Base-by-base conservation (phyloP, 2,113 vertebrate species). In the Oophaga pumilio region DNA sequence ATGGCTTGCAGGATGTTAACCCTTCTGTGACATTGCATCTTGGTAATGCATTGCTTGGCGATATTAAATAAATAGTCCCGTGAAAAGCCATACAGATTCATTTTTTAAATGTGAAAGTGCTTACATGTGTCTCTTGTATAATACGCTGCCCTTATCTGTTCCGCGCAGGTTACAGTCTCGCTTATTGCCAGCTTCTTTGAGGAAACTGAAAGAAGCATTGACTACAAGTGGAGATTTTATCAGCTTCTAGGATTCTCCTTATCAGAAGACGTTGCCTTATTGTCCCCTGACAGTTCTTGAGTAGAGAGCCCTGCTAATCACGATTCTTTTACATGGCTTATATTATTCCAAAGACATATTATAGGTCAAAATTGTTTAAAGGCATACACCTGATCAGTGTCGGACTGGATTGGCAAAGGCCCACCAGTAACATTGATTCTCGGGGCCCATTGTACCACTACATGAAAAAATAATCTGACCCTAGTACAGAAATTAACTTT, bases 81-180 rank as follows among this genome's bases (percentile, higher is more conserved):
- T 50, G 33, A 74, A 74, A 74, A 22, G 71, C 17, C 33, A 74
- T 74, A 22, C 71, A 6, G 71, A 50, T 74, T 74, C 33, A 50
- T 74, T 74, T 74, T 74, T 50, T 74, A 49, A 50, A 74, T 50
- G 71, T 74, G 71, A 74, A 74, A 83, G 66, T 84, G 66, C 66
- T 69, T 84, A 50, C 82, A 84, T n/a, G 50, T 52, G 20, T 20
- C 64, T 84, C 64, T 20, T 84, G 64, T 84, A 84, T 73, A 71
- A 26, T 62, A 66, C 59, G 20, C 26, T 26, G 43, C 57, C n/a
- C 84, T 64, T 85, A 77, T 85, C 74, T 43, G 57, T 66, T 26
- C 82, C 52, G 53, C 69, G 53, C 82, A 84, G 82, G 66, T 73
- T 73, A 53, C 50, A 71, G 66, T 84, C 82, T 71, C 66, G 17